These are phyloP conservation scores for Tinamus guttatus DNA, from an alignment of 2,113 vertebrate species.

Conservation along the genomic window DNA sequence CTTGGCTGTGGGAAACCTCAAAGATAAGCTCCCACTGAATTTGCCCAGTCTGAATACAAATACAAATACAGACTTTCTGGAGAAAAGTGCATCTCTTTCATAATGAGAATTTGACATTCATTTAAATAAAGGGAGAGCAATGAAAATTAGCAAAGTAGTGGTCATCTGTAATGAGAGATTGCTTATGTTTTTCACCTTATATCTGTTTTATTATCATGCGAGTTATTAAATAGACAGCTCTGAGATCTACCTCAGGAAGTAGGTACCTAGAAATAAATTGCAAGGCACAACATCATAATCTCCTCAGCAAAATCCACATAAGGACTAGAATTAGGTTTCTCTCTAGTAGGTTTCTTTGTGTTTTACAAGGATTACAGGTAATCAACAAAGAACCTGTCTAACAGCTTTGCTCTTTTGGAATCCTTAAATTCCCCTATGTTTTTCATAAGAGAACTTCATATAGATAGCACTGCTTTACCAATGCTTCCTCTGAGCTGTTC, in stretches of 20 bases:
- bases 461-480: neutral
- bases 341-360: too few relatives aligned
- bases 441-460: neutral
- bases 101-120: neutral
- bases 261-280: neutral
- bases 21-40: neutral
- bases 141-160: neutral
- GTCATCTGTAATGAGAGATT: neutral
- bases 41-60: neutral
- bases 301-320: neutral
- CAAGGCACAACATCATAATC: neutral
- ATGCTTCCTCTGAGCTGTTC: neutral
- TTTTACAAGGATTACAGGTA: neutral
- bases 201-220: neutral
- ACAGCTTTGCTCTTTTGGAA: neutral
- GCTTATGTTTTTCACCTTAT: neutral
- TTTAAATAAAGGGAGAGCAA: neutral
- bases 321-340: too few relatives aligned
- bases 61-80: neutral
- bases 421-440: accelerated
- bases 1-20: neutral
- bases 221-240: neutral
- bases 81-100: neutral
- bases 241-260: neutral
- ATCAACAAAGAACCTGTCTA: neutral